Evolutionary conservation across 2,113 vertebrate genomes (phyloP).

Genomic region (Colaptes auratus): DNA sequence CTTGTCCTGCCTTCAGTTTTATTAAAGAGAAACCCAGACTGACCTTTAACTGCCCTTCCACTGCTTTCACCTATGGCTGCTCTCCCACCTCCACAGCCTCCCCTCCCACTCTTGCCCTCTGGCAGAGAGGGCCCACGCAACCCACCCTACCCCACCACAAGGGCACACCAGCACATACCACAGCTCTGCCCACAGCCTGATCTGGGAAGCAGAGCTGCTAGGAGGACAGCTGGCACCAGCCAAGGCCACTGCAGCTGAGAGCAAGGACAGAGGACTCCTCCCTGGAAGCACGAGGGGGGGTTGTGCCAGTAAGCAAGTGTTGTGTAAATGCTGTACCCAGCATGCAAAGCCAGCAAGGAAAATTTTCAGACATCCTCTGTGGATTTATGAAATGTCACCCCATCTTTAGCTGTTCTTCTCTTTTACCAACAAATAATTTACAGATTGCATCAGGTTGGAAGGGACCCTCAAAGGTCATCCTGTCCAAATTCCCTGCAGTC

Average conservation of each 20-base stretch:
- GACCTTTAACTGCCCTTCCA: not conserved
- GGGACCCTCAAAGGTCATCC: no score
- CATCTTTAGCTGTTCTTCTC: not conserved
- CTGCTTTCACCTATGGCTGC: not conserved
- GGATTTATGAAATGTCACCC: not conserved
- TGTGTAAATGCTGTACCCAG: not conserved
- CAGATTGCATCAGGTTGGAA: no score
- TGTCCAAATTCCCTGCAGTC: no score
- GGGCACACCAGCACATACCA: not conserved
- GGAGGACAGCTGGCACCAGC: not conserved
- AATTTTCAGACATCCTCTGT: not conserved
- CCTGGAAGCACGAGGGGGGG: not conserved
- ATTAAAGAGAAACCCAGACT: not conserved
- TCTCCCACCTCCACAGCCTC: not conserved
- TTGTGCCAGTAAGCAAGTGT: not conserved
- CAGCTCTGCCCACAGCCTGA: not conserved
- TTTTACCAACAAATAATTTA: not conserved
- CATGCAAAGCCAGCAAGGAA: not conserved
- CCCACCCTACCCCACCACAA: rapidly evolving
- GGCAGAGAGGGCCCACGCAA: not conserved
- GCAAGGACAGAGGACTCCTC: conserved; percentile 11
- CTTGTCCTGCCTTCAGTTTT: not conserved
- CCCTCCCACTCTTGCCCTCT: not conserved
- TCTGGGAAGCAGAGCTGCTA: not conserved
- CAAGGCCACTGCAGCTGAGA: not conserved